phyloP scores from a whole-genome alignment of 2,797 vertebrate genomes.

The Ataeniobius toweri region DNA sequence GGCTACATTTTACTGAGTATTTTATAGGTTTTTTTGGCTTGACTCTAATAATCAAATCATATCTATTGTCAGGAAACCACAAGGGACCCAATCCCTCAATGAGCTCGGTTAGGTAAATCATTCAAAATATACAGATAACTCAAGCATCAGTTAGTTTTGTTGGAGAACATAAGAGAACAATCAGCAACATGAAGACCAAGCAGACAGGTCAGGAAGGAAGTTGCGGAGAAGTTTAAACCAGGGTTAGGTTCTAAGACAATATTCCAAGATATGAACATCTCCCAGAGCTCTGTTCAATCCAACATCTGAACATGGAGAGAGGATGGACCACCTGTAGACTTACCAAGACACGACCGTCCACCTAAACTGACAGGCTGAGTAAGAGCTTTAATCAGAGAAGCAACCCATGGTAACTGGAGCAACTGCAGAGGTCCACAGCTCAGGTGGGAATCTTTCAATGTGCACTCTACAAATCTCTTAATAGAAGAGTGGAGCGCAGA shows the following conservation, averaged over 20 bases:
- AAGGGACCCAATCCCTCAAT: not conserved
- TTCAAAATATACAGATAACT: not conserved
- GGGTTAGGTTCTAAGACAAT: not conserved
- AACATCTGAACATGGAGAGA: no score
- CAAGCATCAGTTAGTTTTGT: not conserved
- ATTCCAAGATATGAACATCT: not conserved
- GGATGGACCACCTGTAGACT: no score
- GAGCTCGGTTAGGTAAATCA: not conserved
- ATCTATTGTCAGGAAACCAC: not conserved
- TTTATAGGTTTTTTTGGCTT: not conserved
- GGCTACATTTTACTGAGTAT: slow-evolving; percentile 8
- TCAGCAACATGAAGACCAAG: not conserved
- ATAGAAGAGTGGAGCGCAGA: no score
- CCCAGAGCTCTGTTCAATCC: not conserved
- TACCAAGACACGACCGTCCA: no score
- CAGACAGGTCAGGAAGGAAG: not conserved
- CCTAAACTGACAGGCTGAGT: no score
- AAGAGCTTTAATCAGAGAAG: no score
- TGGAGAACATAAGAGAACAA: not conserved
- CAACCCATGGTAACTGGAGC: no score
- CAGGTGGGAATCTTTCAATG: no score
- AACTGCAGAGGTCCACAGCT: no score
- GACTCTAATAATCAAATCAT: not conserved
- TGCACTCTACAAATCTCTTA: no score
- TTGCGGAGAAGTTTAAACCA: not conserved